Conservation (phyloP, 1,140 invertebrate species). For the Venustaconcha ellipsiformis region DNA sequence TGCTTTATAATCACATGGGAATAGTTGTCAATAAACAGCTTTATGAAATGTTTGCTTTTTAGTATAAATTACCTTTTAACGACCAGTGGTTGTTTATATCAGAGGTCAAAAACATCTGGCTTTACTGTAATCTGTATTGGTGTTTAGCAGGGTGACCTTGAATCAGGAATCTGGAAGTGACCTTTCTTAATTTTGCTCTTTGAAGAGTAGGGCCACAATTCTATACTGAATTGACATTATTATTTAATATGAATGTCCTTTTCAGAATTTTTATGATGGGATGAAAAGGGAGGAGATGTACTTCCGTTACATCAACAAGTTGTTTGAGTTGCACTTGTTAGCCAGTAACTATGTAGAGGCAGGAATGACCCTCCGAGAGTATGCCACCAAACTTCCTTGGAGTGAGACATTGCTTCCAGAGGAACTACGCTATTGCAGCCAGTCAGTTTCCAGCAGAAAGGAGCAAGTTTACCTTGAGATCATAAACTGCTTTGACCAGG, state of each 20-base stretch:
- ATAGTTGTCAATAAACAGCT: no score
- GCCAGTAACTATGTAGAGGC: conserved; percentile 64
- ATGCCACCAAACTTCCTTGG: conserved; percentile 67
- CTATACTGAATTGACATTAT: neutral
- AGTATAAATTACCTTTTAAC: no score
- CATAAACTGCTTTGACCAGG: conserved; percentile 62
- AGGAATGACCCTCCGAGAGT: conserved; percentile 68
- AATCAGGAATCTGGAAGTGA: no score
- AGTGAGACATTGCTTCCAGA: conserved; percentile 40
- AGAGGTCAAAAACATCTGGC: no score
- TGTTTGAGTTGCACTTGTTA: conserved; percentile 59
- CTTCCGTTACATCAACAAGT: conserved; percentile 65
- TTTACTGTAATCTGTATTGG: no score
- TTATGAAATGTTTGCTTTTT: no score
- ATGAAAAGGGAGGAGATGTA: conserved; percentile 63
- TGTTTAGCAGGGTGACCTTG: no score
- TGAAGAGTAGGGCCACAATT: no score
- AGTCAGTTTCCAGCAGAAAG: conserved; percentile 70
- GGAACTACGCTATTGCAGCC: conserved; percentile 73
- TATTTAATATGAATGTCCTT: neutral
- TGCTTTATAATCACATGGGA: no score
- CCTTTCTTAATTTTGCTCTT: no score
- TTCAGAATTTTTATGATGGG: conserved; percentile 76
- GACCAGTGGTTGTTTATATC: no score
- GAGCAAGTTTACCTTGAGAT: conserved; percentile 59